Conservation (phyloP, 2,888 invertebrate species). For the Dilophus febrilis region DNA sequence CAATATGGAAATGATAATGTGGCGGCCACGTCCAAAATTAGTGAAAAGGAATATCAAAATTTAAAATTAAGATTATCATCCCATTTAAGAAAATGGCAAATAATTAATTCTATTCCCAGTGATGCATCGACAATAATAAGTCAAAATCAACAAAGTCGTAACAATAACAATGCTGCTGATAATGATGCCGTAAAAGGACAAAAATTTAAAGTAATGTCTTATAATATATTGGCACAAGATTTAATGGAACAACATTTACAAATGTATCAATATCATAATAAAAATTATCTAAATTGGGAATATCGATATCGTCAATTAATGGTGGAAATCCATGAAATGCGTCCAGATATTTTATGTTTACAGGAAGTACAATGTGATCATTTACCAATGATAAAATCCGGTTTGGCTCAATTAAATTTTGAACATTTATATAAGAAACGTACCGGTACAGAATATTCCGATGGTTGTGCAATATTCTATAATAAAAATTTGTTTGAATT, state of each 20-base stretch:
- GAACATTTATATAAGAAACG: conserved; percentile 64
- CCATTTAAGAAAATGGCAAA: too few species aligned
- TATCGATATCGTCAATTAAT: conserved; percentile 36
- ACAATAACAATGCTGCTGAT: too few species aligned
- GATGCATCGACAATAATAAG: too few species aligned
- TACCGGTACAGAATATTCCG: conserved; percentile 51
- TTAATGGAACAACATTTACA: conserved; percentile 54
- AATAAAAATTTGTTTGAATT: conserved; percentile 47
- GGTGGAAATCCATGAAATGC: conserved; percentile 31
- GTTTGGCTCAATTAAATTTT: conserved; percentile 44
- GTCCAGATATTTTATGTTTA: conserved; percentile 36
- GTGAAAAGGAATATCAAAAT: too few species aligned
- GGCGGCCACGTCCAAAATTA: too few species aligned
- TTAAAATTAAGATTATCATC: too few species aligned
- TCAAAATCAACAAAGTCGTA: too few species aligned
- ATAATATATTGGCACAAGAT: conserved; percentile 78
- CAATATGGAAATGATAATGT: too few species aligned
- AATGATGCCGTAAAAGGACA: too few species aligned
- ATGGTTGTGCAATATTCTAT: conserved; percentile 86
- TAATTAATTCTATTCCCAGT: too few species aligned
- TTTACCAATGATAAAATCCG: conserved; percentile 40
- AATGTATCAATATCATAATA: conserved; percentile 47
- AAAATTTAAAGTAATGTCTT: conserved; percentile 54
- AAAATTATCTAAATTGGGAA: conserved; percentile 47
- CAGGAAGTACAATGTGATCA: conserved; percentile 84